phyloP scores from a whole-genome alignment of 2,888 invertebrate species.

The Andrena marginata region DNA sequence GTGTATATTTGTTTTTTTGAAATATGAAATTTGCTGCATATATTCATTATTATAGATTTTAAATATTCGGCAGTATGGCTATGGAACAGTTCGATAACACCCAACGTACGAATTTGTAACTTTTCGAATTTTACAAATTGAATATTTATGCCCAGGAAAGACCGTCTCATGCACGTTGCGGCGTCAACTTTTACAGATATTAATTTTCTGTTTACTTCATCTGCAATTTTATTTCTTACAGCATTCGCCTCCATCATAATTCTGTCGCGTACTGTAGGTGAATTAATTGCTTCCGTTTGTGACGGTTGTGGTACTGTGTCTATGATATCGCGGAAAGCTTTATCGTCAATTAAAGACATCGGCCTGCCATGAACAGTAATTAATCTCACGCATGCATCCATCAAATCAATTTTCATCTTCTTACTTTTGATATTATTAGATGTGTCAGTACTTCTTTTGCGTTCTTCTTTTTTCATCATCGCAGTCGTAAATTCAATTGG shows the following conservation, averaged over 20 bases:
- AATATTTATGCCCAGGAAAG: neutral
- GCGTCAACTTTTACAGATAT: constrained; percentile 1
- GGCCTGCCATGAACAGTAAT: too few species aligned
- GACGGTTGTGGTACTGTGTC: neutral
- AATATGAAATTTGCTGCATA: neutral
- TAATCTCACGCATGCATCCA: too few species aligned
- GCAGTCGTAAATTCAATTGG: too few species aligned
- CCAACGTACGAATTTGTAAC: neutral
- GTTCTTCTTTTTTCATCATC: too few species aligned
- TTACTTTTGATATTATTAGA: too few species aligned
- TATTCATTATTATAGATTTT: neutral
- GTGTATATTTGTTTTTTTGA: too few species aligned
- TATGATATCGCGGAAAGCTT: neutral
- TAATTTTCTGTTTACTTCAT: neutral
- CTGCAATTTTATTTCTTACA: neutral
- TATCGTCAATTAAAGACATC: neutral
- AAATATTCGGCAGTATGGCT: neutral
- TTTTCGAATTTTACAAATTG: neutral
- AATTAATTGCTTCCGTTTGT: neutral
- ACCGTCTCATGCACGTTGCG: neutral
- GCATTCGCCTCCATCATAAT: neutral
- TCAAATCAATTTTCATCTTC: too few species aligned
- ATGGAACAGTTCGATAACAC: neutral
- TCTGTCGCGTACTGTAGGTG: neutral
- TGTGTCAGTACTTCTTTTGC: too few species aligned